phyloP scores from a whole-genome alignment of 2,888 invertebrate genomes.

The Nebria brevicollis region DNA sequence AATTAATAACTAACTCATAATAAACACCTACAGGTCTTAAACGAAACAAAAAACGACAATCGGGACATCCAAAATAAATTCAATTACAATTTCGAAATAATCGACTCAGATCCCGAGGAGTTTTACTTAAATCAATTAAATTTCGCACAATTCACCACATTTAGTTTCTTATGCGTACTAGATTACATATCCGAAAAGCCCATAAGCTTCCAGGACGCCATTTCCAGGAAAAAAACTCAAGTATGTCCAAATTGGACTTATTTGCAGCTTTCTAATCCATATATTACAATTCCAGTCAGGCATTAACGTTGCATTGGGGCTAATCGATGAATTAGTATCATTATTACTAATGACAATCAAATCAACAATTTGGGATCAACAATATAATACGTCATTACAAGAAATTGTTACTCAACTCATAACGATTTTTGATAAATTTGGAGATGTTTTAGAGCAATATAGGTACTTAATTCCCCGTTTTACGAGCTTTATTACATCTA shows the following conservation, averaged over 20 bases:
- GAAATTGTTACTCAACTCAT: conserved; percentile 67
- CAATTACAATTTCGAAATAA: conserved; percentile 48
- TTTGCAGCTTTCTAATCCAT: conserved; percentile 11
- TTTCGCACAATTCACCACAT: conserved; percentile 63
- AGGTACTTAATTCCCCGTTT: conserved; percentile 59
- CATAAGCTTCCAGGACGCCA: conserved; percentile 51
- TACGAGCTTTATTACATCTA: conserved; percentile 13
- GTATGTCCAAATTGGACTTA: conserved; percentile 32
- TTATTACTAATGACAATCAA: conserved; percentile 63
- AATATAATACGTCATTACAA: conserved; percentile 60
- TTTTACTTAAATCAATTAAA: conserved; percentile 61
- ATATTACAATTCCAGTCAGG: conserved; percentile 63
- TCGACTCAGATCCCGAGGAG: conserved; percentile 57
- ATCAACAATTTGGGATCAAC: conserved; percentile 68
- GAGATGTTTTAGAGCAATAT: conserved; percentile 68
- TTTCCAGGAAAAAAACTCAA: conserved; percentile 51
- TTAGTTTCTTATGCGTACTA: conserved; percentile 59
- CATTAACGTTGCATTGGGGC: conserved; percentile 62
- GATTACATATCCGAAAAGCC: conserved; percentile 57
- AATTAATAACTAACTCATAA: no score
- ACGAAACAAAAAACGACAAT: no score
- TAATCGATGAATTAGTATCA: conserved; percentile 65
- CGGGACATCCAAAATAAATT: neutral
- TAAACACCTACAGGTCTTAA: no score
- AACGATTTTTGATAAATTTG: conserved; percentile 68